Evolutionary conservation across 2,888 invertebrate genomes (phyloP).

Genomic region (Drosophila acutilabella): DNA sequence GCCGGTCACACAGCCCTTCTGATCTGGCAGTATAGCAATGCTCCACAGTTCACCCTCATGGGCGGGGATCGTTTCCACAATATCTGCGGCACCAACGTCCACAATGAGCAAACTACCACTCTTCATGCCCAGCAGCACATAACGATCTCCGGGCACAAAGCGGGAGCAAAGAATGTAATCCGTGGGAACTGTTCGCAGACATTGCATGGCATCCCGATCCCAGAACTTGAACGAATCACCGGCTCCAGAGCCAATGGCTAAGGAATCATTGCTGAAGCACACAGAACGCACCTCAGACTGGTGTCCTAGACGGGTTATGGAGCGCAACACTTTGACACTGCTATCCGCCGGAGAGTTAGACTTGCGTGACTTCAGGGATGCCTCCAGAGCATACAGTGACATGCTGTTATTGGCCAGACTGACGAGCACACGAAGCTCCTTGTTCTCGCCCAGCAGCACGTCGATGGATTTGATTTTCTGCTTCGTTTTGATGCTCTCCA

Average conservation of each 20-base stretch:
- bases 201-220: constrained; percentile 90
- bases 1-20: constrained; percentile 93
- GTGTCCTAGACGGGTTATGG: constrained; percentile 92
- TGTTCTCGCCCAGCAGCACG: constrained; percentile 89
- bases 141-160: constrained; percentile 95
- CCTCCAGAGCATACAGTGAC: constrained; percentile 88
- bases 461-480: constrained; percentile 91
- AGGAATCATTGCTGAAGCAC: constrained; percentile 95
- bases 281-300: constrained; percentile 94
- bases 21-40: constrained; percentile 91
- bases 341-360: constrained; percentile 83
- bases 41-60: constrained; percentile 93
- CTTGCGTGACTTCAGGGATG: constrained; percentile 85
- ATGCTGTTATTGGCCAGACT: constrained; percentile 91
- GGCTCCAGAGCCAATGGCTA: constrained; percentile 94
- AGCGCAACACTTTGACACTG: constrained; percentile 86
- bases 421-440: constrained; percentile 89
- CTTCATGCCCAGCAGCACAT: constrained; percentile 94
- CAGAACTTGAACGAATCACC: constrained; percentile 96
- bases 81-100: constrained; percentile 92
- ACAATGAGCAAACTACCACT: constrained; percentile 93
- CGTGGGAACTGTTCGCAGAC: constrained; percentile 89
- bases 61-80: constrained; percentile 93
- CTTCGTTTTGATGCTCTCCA: constrained; percentile 88
- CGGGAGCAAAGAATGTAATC: constrained; percentile 89